Percentiles rank a stretch among this genome's conserved stretches.
These are phyloP conservation scores for Synergus gifuensis DNA, from an alignment of 2,888 invertebrate species.

Conservation along the genomic window DNA sequence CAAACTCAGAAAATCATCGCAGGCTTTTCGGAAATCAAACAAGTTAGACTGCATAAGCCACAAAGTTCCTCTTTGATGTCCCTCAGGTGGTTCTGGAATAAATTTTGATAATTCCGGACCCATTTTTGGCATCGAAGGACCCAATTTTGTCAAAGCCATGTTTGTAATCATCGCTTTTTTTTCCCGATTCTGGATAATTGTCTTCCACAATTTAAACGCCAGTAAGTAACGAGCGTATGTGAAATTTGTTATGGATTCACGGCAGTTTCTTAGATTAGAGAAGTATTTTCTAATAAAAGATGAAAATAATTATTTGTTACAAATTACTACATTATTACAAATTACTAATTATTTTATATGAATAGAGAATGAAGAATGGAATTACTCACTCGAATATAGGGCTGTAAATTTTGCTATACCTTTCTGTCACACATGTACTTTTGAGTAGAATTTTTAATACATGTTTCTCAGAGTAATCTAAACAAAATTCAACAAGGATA, in stretches of 20 bases:
- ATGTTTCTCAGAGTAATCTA: constrained; percentile 72
- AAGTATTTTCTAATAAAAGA: constrained; percentile 66
- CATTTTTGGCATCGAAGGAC: constrained; percentile 62
- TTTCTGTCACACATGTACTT: constrained; percentile 63
- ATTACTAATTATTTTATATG: too few species aligned
- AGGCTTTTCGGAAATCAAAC: constrained; percentile 64
- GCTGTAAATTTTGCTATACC: constrained; percentile 66
- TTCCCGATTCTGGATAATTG: constrained; percentile 59
- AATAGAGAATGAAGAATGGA: background rate
- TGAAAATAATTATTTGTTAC: constrained; percentile 21
- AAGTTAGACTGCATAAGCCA: constrained; percentile 67
- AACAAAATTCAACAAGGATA: constrained; percentile 37
- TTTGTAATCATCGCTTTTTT: constrained; percentile 64
- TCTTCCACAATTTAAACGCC: constrained; percentile 70
- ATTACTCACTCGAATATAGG: constrained; percentile 67
- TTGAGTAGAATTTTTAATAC: constrained; percentile 70
- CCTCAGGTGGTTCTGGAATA: constrained; percentile 61
- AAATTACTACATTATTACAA: background rate
- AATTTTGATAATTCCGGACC: constrained; percentile 59
- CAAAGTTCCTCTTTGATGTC: constrained; percentile 61
- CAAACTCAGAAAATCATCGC: constrained; percentile 62
- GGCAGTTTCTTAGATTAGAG: constrained; percentile 53
- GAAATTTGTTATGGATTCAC: constrained; percentile 58
- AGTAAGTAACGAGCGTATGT: constrained; percentile 70
- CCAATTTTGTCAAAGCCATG: constrained; percentile 64